phyloP scores from a whole-genome alignment of 2,888 invertebrate species.

The Dryadula phaetusa region DNA sequence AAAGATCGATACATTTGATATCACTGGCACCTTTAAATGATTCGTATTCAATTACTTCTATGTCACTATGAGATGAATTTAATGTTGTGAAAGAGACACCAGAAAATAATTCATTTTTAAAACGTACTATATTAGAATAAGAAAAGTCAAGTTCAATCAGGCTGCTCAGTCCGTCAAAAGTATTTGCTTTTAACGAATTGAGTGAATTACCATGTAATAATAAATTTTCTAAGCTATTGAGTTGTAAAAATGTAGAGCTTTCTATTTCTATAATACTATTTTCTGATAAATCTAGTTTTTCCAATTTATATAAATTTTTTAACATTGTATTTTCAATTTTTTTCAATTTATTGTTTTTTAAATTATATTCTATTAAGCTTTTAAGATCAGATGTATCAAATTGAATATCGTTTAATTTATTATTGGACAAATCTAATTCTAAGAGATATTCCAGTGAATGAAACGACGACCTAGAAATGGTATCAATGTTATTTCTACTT shows the following conservation, averaged over 20 bases:
- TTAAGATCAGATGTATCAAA: slow-evolving; percentile 35
- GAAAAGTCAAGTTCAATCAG: slow-evolving; percentile 22
- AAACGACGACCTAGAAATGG: slow-evolving; percentile 32
- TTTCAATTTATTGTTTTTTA: slow-evolving; percentile 36
- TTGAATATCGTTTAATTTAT: slow-evolving; percentile 28
- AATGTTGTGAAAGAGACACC: slow-evolving; percentile 13
- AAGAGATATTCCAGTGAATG: slow-evolving; percentile 24
- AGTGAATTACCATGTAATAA: slow-evolving; percentile 31
- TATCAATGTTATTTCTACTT: slow-evolving; percentile 34
- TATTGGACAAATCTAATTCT: slow-evolving; percentile 38
- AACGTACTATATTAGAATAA: slow-evolving; percentile 25
- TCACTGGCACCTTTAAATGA: slow-evolving; percentile 29
- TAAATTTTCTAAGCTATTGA: slow-evolving; percentile 27
- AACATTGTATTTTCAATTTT: slow-evolving; percentile 28
- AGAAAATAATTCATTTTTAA: slow-evolving; percentile 30
- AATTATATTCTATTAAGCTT: slow-evolving; percentile 31
- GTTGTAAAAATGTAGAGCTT: slow-evolving; percentile 29
- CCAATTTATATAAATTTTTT: slow-evolving; percentile 22
- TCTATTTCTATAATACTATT: slow-evolving; percentile 34
- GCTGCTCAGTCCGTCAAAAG: slow-evolving; percentile 27
- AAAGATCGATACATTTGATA: slow-evolving; percentile 36
- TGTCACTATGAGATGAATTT: slow-evolving; percentile 31
- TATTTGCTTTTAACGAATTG: slow-evolving; percentile 20
- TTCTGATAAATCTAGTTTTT: slow-evolving; percentile 32
- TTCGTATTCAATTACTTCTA: slow-evolving; percentile 37